Evolutionary conservation across 2,888 invertebrate species (phyloP), one percentile per base, ranked within the genome.

Genomic region (Lithophane leautieri): DNA sequence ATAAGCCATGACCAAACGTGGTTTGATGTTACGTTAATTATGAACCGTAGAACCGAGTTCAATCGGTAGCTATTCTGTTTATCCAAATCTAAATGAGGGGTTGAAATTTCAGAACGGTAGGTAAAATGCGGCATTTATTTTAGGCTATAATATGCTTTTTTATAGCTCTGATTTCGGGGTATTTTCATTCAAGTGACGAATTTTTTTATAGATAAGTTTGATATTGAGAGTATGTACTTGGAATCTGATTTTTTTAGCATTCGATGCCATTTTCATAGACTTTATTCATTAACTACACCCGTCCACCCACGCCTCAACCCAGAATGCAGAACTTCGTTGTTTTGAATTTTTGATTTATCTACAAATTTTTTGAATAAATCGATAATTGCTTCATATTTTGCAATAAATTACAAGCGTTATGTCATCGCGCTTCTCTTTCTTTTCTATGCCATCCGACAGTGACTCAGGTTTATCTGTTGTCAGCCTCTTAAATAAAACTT

Each of bases 21-120:
- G 70, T 65, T 75, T 65, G 66, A 81, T 76, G 63, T 76, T 40
- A 40, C 62, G 52, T 78, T 83, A 78, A 83, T 83, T 78, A 84
- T 84, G 76, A 65, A 79, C n/a, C n/a, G n/a, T 47, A 40, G 61
- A n/a, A 73, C 70, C 50, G 70, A 79, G 60, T 82, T 66, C n/a
- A 75, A 76, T 78, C 66, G 52, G n/a, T 34, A 34, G 34, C 34
- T 58, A 56, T 61, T 82, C 66, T 79, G 75, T 75, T 82, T 78
- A 73, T 52, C 34, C 66, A 72, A 79, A 79, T 82, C 61, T 7
- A 50, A 75, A 82, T 34, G 34, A 42, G 14, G 28, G 44, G 42
- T 68, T 66, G 9, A 25, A 60, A 72, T 78, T 78, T 56, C 40
- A 47, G 25, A 58, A 40, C 4, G n/a, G 22, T n/a, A 16, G 7